These are phyloP conservation scores for Neotoxoptera formosana DNA, from an alignment of 1,140 invertebrate genomes.

Conservation along the genomic window DNA sequence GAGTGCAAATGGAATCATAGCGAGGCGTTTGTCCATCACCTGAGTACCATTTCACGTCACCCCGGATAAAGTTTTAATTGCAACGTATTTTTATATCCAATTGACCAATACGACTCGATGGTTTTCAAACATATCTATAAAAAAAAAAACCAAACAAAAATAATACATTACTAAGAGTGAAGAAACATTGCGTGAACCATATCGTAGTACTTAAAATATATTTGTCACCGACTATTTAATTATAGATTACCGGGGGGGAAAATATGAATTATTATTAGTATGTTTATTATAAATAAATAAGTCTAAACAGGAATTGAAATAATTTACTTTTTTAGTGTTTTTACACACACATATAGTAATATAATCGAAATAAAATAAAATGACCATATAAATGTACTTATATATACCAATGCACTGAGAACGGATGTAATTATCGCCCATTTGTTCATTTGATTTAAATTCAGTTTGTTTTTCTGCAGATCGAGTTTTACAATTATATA, in stretches of 20 bases:
- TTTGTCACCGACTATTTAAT: background rate
- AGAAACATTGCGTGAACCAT: background rate
- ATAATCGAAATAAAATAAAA: background rate
- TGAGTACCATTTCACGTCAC: conserved; percentile 52
- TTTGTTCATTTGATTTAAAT: background rate
- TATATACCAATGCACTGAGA: background rate
- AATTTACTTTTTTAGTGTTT: no score
- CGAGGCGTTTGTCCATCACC: conserved; percentile 46
- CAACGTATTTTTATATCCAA: background rate
- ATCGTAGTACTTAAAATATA: background rate
- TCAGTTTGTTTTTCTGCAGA: background rate
- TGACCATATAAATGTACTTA: background rate
- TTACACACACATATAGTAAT: background rate
- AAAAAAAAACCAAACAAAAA: background rate
- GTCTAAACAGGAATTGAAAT: background rate
- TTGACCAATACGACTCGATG: background rate
- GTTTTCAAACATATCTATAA: conserved; percentile 26
- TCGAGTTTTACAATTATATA: background rate
- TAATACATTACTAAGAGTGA: background rate
- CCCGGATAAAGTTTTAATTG: background rate
- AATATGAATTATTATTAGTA: background rate
- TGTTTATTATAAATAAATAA: background rate
- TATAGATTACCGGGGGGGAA: background rate
- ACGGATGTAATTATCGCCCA: background rate
- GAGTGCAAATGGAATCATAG: background rate